Base-by-base conservation (phyloP, 2,113 vertebrate species). In the Grallaria varia region DNA sequence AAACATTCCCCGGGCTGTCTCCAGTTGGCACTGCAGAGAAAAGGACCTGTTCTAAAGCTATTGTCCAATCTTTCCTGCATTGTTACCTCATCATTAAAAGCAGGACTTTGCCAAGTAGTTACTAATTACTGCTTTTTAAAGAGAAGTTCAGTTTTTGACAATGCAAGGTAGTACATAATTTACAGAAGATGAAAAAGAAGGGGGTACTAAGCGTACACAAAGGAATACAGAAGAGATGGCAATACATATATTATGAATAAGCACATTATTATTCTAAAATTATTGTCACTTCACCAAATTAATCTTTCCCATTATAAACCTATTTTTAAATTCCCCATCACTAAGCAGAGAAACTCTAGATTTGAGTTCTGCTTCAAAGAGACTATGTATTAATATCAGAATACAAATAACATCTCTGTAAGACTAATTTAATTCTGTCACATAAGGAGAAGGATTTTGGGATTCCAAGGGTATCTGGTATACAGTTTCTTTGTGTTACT, bases 111-210 rank as follows among this genome's bases (percentile, higher is more conserved):
- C 68, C n/a, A 6, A 33, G 72, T 13, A 76, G 63, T 62, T 71
- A 66, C 67, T 96, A 96, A 94, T 96, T 93, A 93, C 64, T 35
- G 17, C 67, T 88, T 50, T 66, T 47, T 39, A 76, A 74, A 67
- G 83, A 18, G 18, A 80, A 93, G 55, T 23, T 37, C 24, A 63
- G 17, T 50, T 83, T 62, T 16, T 90, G 76, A 59, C 90, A 89
- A 21, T 3, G 56, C 9, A 25, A 80, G 47, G 68, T 14, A 42
- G 62, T 18, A 77, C 69, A 72, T 59, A 19, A 90, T 69, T 90
- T 45, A 37, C 15, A 19, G 11, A 35, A 50, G 52, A 79, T 42
- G n/a, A 52, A 59, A 87, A 92, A 44, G 78, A 45, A 83, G 19
- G 24, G 33, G 4, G 14, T 14, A 22, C 52, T 73, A 63, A 19